A percentile compares a stretch with the other conserved stretches of the same genome.
Conservation (phyloP, 2,888 invertebrate genomes). For the Andrena bicolor region DNA sequence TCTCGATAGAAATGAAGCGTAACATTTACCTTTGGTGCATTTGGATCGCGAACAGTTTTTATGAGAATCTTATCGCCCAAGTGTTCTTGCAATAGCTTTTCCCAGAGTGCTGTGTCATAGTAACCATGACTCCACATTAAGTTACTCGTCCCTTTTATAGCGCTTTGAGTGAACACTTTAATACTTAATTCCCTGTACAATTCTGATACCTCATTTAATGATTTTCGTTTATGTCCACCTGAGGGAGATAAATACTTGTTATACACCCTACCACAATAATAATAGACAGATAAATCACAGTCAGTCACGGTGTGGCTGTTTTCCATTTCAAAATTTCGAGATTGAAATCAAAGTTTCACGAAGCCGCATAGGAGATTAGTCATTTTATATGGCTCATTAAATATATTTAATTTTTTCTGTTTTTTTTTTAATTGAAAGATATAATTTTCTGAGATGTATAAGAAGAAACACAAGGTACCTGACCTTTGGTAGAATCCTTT, state of each 20-base stretch:
- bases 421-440: no score
- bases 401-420: no score
- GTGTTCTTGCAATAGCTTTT: constrained; percentile 89
- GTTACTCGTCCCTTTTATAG: constrained; percentile 90
- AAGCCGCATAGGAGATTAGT: no score
- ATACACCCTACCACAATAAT: no score
- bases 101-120: constrained; percentile 95
- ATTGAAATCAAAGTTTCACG: no score
- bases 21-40: constrained; percentile 86
- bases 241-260: constrained; percentile 18
- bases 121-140: constrained; percentile 95
- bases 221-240: constrained; percentile 87
- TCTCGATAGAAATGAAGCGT: neutral
- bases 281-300: no score
- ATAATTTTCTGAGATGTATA: neutral
- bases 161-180: constrained; percentile 89
- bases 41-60: constrained; percentile 86
- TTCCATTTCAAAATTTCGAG: no score
- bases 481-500: constrained; percentile 54
- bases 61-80: constrained; percentile 88
- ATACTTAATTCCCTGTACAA: constrained; percentile 88
- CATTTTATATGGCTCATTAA: no score
- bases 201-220: constrained; percentile 87
- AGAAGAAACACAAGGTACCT: neutral
- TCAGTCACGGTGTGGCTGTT: no score